phyloP scores from a whole-genome alignment of 2,797 vertebrate species.

The Fringilla coelebs region DNA sequence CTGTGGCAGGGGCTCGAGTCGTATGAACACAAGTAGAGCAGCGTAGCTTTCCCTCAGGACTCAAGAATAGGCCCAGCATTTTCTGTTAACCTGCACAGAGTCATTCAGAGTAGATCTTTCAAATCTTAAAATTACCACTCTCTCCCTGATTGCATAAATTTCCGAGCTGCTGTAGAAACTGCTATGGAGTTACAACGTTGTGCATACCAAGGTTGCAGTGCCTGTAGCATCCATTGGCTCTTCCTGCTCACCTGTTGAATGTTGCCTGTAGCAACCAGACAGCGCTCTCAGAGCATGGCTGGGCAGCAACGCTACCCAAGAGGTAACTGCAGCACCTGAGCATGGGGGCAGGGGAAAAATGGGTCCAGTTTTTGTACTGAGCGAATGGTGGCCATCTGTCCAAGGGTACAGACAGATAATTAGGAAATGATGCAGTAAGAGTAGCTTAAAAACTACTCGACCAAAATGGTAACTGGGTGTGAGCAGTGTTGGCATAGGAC shows the following conservation, averaged over 20 bases:
- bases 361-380: neutral
- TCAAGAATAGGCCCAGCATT: neutral
- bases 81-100: neutral
- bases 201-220: neutral
- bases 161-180: neutral
- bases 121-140: neutral
- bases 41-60: neutral
- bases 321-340: neutral
- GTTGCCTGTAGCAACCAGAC: neutral
- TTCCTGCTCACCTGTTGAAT: neutral
- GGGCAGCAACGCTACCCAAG: fast-evolving
- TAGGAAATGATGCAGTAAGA: neutral
- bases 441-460: neutral
- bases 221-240: neutral
- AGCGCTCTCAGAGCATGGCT: neutral
- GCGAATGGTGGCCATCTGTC: neutral
- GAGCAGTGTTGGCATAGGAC: neutral
- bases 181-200: neutral
- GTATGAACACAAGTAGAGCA: fast-evolving
- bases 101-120: neutral
- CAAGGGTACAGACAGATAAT: neutral
- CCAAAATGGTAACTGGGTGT: neutral
- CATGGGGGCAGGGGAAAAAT: neutral
- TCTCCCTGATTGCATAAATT: neutral
- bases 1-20: neutral